Conservation (phyloP, 2,888 invertebrate species). For the Lepeophtheirus nordmannii region DNA sequence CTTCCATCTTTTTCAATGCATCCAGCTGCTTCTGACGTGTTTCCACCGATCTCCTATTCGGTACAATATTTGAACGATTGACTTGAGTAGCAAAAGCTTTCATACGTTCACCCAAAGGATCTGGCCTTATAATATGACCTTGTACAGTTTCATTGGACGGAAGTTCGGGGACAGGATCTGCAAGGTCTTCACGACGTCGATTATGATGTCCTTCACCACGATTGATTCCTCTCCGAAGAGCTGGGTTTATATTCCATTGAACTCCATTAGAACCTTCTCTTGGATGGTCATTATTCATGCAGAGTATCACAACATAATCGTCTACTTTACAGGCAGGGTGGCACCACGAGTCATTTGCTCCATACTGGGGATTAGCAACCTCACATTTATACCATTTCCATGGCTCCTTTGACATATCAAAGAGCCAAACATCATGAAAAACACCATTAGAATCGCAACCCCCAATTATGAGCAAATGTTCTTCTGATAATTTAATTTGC, state of each 20-base stretch:
- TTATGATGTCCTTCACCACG: conserved; percentile 44
- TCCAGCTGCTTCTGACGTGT: conserved; percentile 48
- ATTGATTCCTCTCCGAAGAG: conserved; percentile 39
- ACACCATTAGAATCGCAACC: conserved; percentile 73
- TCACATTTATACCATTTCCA: conserved; percentile 45
- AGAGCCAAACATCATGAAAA: conserved; percentile 77
- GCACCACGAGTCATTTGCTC: conserved; percentile 77
- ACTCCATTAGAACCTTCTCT: neutral
- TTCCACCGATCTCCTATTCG: conserved; percentile 27
- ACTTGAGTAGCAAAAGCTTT: neutral
- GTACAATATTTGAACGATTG: neutral
- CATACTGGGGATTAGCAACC: conserved; percentile 58
- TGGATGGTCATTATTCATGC: neutral
- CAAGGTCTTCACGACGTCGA: neutral
- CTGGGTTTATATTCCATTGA: conserved; percentile 7
- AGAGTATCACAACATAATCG: conserved; percentile 56
- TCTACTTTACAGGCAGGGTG: conserved; percentile 69
- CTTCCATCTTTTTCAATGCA: conserved; percentile 49
- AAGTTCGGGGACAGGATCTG: conserved; percentile 30
- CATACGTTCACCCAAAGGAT: neutral
- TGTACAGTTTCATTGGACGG: conserved; percentile 34
- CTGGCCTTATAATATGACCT: neutral
- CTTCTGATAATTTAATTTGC: conserved; percentile 61
- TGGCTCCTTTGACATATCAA: conserved; percentile 62
- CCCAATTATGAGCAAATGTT: conserved; percentile 60